Conservation (phyloP, 2,797 vertebrate genomes). For the Lagodon rhomboides region DNA sequence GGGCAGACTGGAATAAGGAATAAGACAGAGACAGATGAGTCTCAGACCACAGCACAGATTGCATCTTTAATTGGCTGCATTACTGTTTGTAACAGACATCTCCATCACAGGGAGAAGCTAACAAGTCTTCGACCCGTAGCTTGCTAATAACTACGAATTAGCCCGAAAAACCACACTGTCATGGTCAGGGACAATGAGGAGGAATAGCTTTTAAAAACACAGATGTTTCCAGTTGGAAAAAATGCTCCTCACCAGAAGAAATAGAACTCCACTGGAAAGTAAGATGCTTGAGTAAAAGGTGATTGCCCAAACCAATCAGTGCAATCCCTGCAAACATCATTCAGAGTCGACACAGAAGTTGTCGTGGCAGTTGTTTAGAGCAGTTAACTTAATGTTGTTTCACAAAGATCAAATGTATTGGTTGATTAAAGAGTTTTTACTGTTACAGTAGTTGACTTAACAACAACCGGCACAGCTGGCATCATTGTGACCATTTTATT, state of each 20-base stretch:
- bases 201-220: slow-evolving; percentile 24
- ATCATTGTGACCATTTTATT: not conserved
- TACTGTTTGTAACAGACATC: slow-evolving; percentile 71
- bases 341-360: no score
- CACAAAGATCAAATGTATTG: not conserved
- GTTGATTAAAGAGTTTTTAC: no score
- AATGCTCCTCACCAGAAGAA: slow-evolving; percentile 1
- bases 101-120: slow-evolving; percentile 71
- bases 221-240: slow-evolving; percentile 12
- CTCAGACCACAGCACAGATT: slow-evolving; percentile 70
- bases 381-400: not conserved
- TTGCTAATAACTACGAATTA: slow-evolving; percentile 74
- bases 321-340: not conserved
- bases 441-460: no score
- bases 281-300: not conserved
- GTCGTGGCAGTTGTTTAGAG: not conserved
- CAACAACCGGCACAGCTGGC: no score
- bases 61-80: slow-evolving; percentile 77
- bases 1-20: slow-evolving; percentile 34
- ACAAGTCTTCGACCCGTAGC: slow-evolving; percentile 70
- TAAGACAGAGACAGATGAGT: slow-evolving; percentile 70
- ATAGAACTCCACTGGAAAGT: not conserved
- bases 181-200: slow-evolving; percentile 17
- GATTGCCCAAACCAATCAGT: not conserved
- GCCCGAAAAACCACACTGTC: slow-evolving; percentile 44